phyloP scores from a whole-genome alignment of 2,113 vertebrate genomes.

The Oxyruncus cristatus region DNA sequence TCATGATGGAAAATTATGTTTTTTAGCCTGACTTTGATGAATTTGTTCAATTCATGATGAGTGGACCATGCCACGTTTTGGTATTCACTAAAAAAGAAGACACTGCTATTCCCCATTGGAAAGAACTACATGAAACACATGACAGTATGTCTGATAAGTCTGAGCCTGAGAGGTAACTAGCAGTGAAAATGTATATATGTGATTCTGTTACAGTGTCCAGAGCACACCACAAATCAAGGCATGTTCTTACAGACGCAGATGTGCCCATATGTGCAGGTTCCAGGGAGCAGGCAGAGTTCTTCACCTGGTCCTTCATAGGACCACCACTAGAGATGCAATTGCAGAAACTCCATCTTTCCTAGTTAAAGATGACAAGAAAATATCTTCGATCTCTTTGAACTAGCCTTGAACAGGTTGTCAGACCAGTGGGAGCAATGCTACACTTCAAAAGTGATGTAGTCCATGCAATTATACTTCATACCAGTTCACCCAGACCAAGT shows the following conservation, averaged over 20 bases:
- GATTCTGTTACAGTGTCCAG: not conserved
- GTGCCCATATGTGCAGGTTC: not conserved
- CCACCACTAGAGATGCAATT: not conserved
- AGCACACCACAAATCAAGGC: not conserved
- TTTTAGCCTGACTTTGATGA: conserved; percentile 74
- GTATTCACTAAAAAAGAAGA: conserved; percentile 19
- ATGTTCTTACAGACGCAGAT: fast-evolving
- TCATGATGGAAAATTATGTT: not conserved
- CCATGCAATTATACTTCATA: not conserved
- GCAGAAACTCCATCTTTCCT: not conserved
- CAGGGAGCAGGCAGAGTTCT: not conserved
- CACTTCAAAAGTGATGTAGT: not conserved
- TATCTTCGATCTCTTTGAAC: not conserved
- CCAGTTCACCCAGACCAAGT: not conserved
- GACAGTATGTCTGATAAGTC: not conserved
- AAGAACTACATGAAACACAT: not conserved
- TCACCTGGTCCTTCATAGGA: not conserved
- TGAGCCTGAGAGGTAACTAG: not conserved
- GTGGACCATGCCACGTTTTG: conserved; percentile 57
- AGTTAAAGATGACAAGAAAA: not conserved
- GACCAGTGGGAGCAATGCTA: not conserved
- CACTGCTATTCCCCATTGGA: conserved; percentile 23
- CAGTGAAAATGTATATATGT: not conserved
- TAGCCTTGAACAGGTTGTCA: not conserved
- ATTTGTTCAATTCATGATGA: conserved; percentile 69